A percentile compares a stretch with the other conserved stretches of the same genome.
Conservation (phyloP, 2,113 vertebrate genomes). For the Podarcis raffonei region DNA sequence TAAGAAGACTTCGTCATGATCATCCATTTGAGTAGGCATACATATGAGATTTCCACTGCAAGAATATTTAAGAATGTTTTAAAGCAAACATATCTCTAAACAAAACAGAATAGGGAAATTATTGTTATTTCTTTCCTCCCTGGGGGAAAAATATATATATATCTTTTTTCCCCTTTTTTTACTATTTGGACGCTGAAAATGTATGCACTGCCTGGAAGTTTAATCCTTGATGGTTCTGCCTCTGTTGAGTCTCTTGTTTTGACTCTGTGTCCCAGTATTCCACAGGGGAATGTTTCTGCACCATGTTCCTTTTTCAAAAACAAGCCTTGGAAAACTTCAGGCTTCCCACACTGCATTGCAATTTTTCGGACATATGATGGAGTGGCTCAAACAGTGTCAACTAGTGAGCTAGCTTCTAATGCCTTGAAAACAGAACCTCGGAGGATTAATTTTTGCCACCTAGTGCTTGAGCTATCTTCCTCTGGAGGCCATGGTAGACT, state of each 20-base stretch:
- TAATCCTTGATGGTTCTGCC: background rate
- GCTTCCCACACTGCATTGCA: background rate
- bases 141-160: no score
- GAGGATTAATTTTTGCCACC: background rate
- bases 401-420: background rate
- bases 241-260: background rate
- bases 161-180: no score
- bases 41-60: background rate
- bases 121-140: background rate
- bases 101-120: background rate
- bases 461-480: background rate
- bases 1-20: background rate
- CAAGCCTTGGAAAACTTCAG: background rate
- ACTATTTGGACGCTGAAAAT: conserved; percentile 20
- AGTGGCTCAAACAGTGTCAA: background rate
- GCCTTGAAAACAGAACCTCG: background rate
- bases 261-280: background rate
- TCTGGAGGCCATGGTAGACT: background rate
- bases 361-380: background rate
- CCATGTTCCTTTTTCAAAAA: background rate
- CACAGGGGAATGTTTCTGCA: background rate
- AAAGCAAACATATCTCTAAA: background rate
- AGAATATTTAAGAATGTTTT: background rate
- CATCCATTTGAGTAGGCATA: background rate
- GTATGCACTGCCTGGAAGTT: background rate